phyloP scores from a whole-genome alignment of 1,140 invertebrate species.

The Monochamus saltuarius region DNA sequence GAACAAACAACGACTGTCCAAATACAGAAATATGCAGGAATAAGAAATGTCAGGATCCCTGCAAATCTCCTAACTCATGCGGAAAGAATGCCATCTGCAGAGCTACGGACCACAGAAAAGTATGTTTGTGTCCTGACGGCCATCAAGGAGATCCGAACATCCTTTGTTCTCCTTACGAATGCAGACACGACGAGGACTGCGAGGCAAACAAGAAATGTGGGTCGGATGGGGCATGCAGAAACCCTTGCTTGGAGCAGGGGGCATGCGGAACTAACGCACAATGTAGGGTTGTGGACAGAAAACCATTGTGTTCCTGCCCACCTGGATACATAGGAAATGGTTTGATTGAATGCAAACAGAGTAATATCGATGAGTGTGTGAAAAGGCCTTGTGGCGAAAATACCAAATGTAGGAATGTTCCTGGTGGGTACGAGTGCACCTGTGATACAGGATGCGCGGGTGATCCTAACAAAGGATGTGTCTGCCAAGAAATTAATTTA shows the following conservation, averaged over 20 bases:
- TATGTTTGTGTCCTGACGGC: slow-evolving; percentile 83
- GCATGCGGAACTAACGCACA: slow-evolving; percentile 83
- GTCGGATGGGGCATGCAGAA: slow-evolving; percentile 72
- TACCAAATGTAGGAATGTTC: slow-evolving; percentile 73
- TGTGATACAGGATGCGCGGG: slow-evolving; percentile 79
- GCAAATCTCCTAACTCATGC: slow-evolving; percentile 64
- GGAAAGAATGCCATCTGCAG: slow-evolving; percentile 75
- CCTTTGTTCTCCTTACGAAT: slow-evolving; percentile 75
- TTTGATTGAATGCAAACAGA: slow-evolving; percentile 69
- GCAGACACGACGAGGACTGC: slow-evolving; percentile 75
- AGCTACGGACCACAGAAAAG: slow-evolving; percentile 73
- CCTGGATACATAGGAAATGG: slow-evolving; percentile 84
- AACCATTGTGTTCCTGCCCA: slow-evolving; percentile 80
- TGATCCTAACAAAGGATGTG: slow-evolving; percentile 75
- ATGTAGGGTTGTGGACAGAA: slow-evolving; percentile 75
- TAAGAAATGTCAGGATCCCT: slow-evolving; percentile 77
- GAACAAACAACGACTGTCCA: slow-evolving; percentile 76
- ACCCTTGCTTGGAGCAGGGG: slow-evolving; percentile 75
- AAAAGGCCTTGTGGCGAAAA: slow-evolving; percentile 83
- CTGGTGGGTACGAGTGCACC: slow-evolving; percentile 72
- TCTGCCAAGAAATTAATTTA: slow-evolving; percentile 67
- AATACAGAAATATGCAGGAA: slow-evolving; percentile 73
- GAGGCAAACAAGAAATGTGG: slow-evolving; percentile 74
- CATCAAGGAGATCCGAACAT: slow-evolving; percentile 75
- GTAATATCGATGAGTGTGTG: slow-evolving; percentile 67